phyloP scores from a whole-genome alignment of 2,113 vertebrate genomes.

The Stigmatopora nigra region DNA sequence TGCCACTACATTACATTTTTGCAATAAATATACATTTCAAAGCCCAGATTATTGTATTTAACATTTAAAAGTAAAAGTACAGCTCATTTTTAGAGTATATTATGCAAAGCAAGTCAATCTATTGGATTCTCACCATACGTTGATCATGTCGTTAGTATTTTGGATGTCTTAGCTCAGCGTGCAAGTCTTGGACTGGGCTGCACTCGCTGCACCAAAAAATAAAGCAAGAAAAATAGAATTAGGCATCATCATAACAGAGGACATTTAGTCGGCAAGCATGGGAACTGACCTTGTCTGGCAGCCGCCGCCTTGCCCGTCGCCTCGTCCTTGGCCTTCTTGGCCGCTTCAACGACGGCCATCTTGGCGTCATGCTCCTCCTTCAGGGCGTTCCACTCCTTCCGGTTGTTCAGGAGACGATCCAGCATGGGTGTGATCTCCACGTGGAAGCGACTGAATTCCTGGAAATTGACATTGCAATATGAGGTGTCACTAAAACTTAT shows the following conservation, averaged over 20 bases:
- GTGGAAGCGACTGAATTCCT: constrained; percentile 79
- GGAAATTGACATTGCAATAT: neutral
- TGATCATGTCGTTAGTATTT: neutral
- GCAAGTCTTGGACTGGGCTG: constrained; percentile 68
- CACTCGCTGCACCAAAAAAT: constrained; percentile 28
- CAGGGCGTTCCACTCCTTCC: constrained; percentile 75
- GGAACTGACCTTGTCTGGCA: constrained; percentile 55
- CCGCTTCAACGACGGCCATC: constrained; percentile 61
- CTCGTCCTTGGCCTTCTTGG: constrained; percentile 66
- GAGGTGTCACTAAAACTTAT: too few species aligned
- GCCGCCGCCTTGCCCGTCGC: constrained; percentile 6
- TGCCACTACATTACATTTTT: neutral
- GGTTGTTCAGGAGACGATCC: constrained; percentile 74
- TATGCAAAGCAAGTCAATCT: too few species aligned
- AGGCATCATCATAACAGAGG: neutral
- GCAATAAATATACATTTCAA: neutral
- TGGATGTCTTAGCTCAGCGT: constrained; percentile 47
- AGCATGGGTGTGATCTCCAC: constrained; percentile 75
- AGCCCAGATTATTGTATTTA: too few species aligned
- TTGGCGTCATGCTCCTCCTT: constrained; percentile 74
- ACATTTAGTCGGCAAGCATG: neutral
- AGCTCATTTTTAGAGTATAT: too few species aligned
- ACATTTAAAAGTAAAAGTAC: too few species aligned
- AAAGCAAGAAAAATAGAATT: neutral
- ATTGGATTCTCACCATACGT: too few species aligned